phyloP scores from a whole-genome alignment of 2,888 invertebrate species.

The Artemia sinica region DNA sequence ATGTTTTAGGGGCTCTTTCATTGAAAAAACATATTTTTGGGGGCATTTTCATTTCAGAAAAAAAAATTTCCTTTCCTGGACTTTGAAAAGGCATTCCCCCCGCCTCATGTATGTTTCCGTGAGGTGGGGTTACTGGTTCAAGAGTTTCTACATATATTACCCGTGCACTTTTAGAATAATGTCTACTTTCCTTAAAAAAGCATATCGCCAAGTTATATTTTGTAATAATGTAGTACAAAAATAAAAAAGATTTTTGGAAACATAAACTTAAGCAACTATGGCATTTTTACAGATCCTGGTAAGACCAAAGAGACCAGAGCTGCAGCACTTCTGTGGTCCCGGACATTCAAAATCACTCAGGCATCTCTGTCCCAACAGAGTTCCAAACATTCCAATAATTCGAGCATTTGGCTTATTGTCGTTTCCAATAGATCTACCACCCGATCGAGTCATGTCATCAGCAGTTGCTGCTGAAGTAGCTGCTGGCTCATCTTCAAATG shows the following conservation, averaged over 20 bases:
- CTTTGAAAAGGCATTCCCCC: no score
- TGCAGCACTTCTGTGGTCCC: constrained; percentile 9
- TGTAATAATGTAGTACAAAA: constrained; percentile 1
- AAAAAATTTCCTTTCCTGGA: no score
- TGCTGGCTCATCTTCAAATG: not conserved
- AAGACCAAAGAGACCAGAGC: constrained; percentile 4
- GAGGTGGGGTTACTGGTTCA: no score
- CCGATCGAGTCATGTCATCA: not conserved
- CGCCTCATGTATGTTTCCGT: no score
- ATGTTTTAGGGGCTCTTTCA: no score
- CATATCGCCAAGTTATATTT: no score
- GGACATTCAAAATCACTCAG: not conserved
- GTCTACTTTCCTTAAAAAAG: no score
- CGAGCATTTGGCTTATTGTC: not conserved
- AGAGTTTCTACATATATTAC: no score
- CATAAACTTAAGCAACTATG: not conserved
- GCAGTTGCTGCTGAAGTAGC: not conserved
- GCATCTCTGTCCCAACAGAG: not conserved
- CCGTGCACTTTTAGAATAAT: no score
- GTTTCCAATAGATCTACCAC: not conserved
- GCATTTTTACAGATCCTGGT: not conserved
- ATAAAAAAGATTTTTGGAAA: not conserved
- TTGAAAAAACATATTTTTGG: no score
- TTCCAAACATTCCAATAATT: not conserved
- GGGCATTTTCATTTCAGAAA: no score